Base-by-base conservation (phyloP, 2,888 invertebrate species). In the Podabrus alpinus region DNA sequence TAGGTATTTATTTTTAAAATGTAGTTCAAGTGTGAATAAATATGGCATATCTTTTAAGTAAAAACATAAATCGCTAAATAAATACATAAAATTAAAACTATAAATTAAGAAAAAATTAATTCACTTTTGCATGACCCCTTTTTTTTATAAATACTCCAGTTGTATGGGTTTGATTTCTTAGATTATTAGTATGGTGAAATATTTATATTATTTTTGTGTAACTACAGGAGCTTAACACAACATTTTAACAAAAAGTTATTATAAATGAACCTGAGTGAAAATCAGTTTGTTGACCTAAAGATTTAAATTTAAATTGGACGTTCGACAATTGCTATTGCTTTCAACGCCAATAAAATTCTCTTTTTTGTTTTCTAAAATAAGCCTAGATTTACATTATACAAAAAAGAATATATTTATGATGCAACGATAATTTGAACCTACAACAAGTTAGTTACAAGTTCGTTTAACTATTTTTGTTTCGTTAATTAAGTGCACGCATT, bases 291-390 rank as follows among this genome's bases (percentile, higher is more conserved):
- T 71, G 70, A 71, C 21, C 70, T 15, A 64, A 11, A 17, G n/a
- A 66, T 66, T 71, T 71, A 71, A 64, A 71, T 61, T 69, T 71
- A 71, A 71, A 64, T 29, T n/a, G 64, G 24, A 68, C 59, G 62
- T 62, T 45, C 61, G 25, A 64, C 25, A 45, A 45, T 70, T 71
- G 16, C 19, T 62, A 59, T 64, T 29, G 29, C 17, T 45, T 71
- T 70, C 29, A 68, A 45, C 25, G 67, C 67, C 29, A 29, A 29
- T 17, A 64, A 29, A 67, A 29, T 67, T 15, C 16, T 16, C 25
- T 29, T 21, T 21, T 21, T 71, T 71, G 64, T 70, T 64, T 25
- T 64, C 62, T 29, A 17, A 70, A 70, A 71, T 64, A 62, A 71
- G 13, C 19, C 19, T 45, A 71, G 15, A 71, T n/a, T 29, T 19